Conservation (phyloP, 2,888 invertebrate species). For the Agrotis ipsilon region DNA sequence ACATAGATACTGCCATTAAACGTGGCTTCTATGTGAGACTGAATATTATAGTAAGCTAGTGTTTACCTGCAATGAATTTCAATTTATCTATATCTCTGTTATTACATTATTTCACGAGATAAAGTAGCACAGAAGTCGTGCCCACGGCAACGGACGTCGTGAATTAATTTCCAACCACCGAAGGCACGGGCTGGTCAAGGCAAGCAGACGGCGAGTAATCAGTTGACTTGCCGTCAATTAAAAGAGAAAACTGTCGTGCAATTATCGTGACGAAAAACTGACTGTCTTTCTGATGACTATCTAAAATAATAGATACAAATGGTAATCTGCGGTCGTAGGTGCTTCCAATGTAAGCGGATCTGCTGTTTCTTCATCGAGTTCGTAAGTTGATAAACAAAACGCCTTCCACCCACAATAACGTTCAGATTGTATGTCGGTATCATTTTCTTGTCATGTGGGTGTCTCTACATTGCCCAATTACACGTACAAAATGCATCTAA, state of each 20-base stretch:
- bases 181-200: too few species aligned
- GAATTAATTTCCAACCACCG: too few species aligned
- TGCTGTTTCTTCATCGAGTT: neutral
- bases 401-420: neutral
- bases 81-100: conserved; percentile 40
- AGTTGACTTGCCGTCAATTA: too few species aligned
- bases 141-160: too few species aligned
- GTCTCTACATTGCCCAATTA: neutral
- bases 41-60: conserved; percentile 29
- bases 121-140: neutral
- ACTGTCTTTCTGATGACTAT: too few species aligned
- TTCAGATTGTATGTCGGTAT: neutral
- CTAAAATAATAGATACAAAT: too few species aligned
- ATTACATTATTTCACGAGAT: conserved; percentile 11
- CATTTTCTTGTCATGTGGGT: conserved; percentile 3
- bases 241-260: too few species aligned
- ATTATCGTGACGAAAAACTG: too few species aligned
- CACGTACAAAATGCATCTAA: neutral
- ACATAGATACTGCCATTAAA: conserved; percentile 7
- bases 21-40: conserved; percentile 7
- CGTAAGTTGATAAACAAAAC: neutral
- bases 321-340: too few species aligned
- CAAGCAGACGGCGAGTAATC: too few species aligned
- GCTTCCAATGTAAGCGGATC: neutral
- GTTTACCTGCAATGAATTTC: conserved; percentile 27